These are phyloP conservation scores for Ecliptopera silaceata DNA, from an alignment of 2,888 invertebrate genomes.

Conservation along the genomic window DNA sequence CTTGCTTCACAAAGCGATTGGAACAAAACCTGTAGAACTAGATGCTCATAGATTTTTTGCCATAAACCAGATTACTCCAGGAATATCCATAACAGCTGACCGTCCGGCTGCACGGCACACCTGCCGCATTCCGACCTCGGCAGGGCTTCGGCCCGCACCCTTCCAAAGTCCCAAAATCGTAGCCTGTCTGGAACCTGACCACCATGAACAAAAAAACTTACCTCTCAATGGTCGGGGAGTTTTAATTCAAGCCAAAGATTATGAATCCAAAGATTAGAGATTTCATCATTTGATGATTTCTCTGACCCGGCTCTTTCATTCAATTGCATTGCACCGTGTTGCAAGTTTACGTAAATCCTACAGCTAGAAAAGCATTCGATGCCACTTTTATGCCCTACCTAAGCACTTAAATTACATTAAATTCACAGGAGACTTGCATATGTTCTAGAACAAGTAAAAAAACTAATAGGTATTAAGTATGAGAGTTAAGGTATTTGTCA, in stretches of 20 bases:
- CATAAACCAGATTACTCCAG: conserved; percentile 2
- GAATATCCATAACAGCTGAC: conserved; percentile 49
- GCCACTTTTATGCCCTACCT: no score
- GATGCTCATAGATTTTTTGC: conserved; percentile 1
- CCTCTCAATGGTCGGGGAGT: conserved; percentile 12
- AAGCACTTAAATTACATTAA: no score
- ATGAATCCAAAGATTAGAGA: background rate
- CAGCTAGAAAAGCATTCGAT: no score
- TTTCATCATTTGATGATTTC: background rate
- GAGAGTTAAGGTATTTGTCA: no score
- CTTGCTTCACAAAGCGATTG: background rate
- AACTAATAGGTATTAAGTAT: no score
- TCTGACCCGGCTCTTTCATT: no score
- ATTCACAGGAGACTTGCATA: no score
- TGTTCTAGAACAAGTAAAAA: no score
- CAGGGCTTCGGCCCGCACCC: conserved; percentile 53
- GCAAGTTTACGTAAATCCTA: no score
- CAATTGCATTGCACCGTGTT: no score
- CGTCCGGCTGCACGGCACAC: conserved; percentile 56
- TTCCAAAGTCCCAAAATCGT: conserved; percentile 28
- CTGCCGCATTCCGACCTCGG: conserved; percentile 76
- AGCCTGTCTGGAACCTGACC: conserved; percentile 35
- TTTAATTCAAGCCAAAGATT: conserved; percentile 2
- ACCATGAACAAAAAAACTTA: conserved; percentile 14
- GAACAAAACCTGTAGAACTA: background rate